These are phyloP conservation scores for Druon quercuslanigerum DNA, from an alignment of 1,140 invertebrate genomes.

Conservation along the genomic window DNA sequence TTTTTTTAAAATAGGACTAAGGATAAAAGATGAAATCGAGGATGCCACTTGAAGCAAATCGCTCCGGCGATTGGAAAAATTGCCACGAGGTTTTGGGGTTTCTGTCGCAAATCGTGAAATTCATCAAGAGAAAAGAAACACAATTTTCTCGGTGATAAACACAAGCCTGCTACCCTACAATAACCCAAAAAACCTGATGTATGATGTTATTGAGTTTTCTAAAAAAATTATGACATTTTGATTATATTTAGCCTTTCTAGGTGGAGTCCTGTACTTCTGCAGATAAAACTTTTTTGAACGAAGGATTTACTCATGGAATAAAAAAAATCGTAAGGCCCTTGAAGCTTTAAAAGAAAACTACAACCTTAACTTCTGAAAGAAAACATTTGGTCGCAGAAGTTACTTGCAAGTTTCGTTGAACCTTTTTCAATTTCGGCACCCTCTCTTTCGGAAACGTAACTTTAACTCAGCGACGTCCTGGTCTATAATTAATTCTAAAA, in stretches of 20 bases:
- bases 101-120: background rate
- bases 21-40: background rate
- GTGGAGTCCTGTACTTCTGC: no score
- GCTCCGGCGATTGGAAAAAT: background rate
- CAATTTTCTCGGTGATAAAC: background rate
- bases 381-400: slow-evolving; percentile 16
- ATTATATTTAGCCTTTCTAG: no score
- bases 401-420: slow-evolving; percentile 1
- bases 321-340: slow-evolving; percentile 2
- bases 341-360: background rate
- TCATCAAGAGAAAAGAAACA: background rate
- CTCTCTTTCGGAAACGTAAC: background rate
- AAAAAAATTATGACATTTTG: no score
- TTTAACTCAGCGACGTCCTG: background rate
- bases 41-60: slow-evolving; percentile 9
- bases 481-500: background rate
- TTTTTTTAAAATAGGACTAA: background rate
- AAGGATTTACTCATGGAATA: background rate
- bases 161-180: background rate
- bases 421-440: background rate
- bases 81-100: background rate
- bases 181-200: no score
- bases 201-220: no score
- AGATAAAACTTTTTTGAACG: background rate
- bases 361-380: background rate